Base-by-base conservation (phyloP, 2,888 invertebrate species). In the Thecophora atra region DNA sequence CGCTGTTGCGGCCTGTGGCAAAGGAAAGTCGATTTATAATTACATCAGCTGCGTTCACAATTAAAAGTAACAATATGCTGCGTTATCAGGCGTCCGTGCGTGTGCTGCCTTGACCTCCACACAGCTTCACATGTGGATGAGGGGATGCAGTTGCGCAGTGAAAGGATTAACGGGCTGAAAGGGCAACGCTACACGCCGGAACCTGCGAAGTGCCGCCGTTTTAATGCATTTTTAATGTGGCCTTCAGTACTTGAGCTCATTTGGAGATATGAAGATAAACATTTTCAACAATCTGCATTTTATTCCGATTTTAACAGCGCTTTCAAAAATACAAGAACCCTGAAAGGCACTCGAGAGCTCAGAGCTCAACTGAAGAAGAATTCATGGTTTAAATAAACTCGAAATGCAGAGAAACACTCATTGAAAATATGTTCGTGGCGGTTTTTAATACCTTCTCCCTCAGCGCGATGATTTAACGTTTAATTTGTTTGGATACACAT, bases 11-110 rank as follows among this genome's bases (percentile, higher is more conserved):
- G 62, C 70, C 70, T 62, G 70, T 17, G 70, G 70, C 62, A 37
- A 52, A 62, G 63, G 62, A 51, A 70, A 70, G 70, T 62, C 70
- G 52, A 63, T 62, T 70, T 62, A 70, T 70, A 70, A 70, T 70
- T 70, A 63, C 70, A 70, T 63, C 70, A 70, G 70, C 62, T 63
- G 70, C 70, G 52, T 63, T 68, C 58, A 24, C 70, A 70, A 51
- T 63, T 52, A 51, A 70, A 70, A 28, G 44, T 60, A 60, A 60
- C 68, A 44, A 66, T 65, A n/a, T 8, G 26, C 2, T 26, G 58
- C 30, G 30, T 42, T 54, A 17, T 30, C 19, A 30, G 47, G 28
- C 42, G 47, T 24, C 47, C 8, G 11, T 44, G 60, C 17, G 21
- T 26, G 37, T 24, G 17, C 37, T 42, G 44, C 21, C 63, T 54